Conservation (phyloP, 2,888 invertebrate species). For the Apantesis nais region DNA sequence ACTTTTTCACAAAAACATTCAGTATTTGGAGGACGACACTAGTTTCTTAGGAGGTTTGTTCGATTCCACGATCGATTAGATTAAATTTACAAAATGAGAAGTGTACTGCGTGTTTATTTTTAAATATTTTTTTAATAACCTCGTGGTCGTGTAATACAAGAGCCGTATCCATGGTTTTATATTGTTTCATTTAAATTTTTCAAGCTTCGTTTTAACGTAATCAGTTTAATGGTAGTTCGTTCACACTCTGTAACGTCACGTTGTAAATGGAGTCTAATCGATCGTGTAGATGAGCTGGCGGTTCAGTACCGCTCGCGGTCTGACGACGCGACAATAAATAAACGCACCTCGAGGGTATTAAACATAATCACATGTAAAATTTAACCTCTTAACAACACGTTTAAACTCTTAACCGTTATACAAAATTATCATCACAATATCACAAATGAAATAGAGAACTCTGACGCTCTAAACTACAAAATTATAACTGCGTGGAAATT, state of each 20-base stretch:
- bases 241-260: not conserved
- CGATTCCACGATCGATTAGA: not conserved
- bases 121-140: not conserved
- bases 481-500: conserved; percentile 45
- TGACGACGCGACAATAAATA: conserved; percentile 47
- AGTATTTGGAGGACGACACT: not conserved
- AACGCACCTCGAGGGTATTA: conserved; percentile 60
- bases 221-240: not conserved
- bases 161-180: not conserved
- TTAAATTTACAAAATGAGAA: not conserved
- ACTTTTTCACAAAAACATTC: not conserved
- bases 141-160: not conserved
- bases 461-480: conserved; percentile 47
- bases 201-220: not conserved
- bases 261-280: conserved; percentile 1
- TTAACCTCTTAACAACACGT: conserved; percentile 76
- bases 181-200: too few relatives aligned
- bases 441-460: conserved; percentile 80
- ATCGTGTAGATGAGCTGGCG: not conserved
- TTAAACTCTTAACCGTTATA: conserved; percentile 80
- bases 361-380: conserved; percentile 76
- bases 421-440: conserved; percentile 82
- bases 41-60: not conserved
- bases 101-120: not conserved
- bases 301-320: not conserved